Evolutionary conservation across 2,888 invertebrate species (phyloP), one percentile per base, ranked within the genome.

Genomic region (Thecocarcelia acutangulata): DNA sequence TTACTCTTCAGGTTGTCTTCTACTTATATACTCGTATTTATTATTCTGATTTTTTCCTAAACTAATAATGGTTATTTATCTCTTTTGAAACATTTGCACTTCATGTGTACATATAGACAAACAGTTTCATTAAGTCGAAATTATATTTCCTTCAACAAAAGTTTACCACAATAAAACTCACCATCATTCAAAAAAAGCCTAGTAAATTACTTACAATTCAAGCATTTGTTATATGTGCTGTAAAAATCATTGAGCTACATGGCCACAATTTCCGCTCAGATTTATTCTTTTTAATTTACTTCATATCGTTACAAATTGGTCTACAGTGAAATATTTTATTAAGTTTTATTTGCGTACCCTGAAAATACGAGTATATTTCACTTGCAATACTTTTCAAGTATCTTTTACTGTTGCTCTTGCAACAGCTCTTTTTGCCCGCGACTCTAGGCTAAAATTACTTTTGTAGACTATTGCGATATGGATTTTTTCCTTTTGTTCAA

Each of bases 241-340:
- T 50, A 69, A 56, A 13, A 24, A 61, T 24, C 40, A 70, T 13
- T 64, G 48, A 48, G 56, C 21, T 21, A 24, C 54, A 70, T 42
- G 37, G 37, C 33, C 50, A 33, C 46, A 70, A 58, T 58, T 64
- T 70, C 58, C 70, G 56, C 50, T 9, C 33, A 68, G 48, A 59
- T 3, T 21, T 70, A 6, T 9, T 33, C 8, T 33, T 9, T 33
- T 33, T 33, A 33, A 33, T 33, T 33, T 6, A 9, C 33, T 33
- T 1, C 33, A 5, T 8, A 9, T 33, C 33, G 33, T n/a, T 15
- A 48, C 28, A 17, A 17, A 12, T 4, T 11, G n/a, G n/a, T 17
- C 21, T 5, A 50, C 40, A 59, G 59, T 54, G 4, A 42, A 42
- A 8, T 9, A 37, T n/a, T 9, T 28, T 5, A 12, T 0, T n/a